A percentile compares a stretch with the other conserved stretches of the same genome.
phyloP scores from a whole-genome alignment of 2,113 vertebrate genomes.

The Ploceus nigricollis region DNA sequence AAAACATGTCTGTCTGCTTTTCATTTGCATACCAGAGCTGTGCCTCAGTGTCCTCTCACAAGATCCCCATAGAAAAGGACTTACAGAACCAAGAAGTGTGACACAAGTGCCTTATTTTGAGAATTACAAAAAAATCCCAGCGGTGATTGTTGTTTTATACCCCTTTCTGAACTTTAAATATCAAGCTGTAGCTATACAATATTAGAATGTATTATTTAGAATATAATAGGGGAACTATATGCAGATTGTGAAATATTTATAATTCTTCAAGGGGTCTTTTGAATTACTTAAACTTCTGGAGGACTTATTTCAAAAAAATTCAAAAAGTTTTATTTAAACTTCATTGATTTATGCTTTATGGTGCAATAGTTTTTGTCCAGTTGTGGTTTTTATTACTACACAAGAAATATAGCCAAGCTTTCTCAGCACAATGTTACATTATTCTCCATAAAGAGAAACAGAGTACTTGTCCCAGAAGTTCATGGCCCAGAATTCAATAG shows the following conservation, averaged over 20 bases:
- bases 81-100: background rate
- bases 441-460: background rate
- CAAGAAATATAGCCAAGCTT: background rate
- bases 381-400: background rate
- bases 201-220: background rate
- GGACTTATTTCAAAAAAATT: background rate
- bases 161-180: background rate
- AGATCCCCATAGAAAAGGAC: background rate
- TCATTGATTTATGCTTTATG: background rate
- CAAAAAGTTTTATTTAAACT: background rate
- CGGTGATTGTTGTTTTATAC: background rate
- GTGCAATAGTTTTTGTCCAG: background rate
- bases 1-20: background rate
- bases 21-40: background rate
- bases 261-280: background rate
- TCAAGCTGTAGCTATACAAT: background rate
- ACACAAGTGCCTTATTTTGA: background rate
- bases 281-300: background rate
- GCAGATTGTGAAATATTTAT: background rate
- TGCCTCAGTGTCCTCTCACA: background rate
- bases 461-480: background rate
- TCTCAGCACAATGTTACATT: background rate
- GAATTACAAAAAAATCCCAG: background rate
- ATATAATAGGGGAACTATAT: background rate
- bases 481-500: background rate